Base-by-base conservation (phyloP, 2,888 invertebrate species). In the Perdita meconis region DNA sequence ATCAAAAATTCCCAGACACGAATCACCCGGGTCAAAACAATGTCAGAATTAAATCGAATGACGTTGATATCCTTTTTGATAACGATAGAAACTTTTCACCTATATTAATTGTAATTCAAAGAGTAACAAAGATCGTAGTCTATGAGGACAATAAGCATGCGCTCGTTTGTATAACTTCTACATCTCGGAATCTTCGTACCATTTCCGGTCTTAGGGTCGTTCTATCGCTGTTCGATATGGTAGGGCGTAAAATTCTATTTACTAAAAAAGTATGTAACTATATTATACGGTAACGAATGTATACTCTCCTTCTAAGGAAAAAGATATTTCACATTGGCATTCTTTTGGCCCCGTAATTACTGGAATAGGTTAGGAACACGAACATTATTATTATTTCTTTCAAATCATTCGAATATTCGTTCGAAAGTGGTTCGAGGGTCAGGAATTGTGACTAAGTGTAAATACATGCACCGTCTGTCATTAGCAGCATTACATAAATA, bases 401-500 rank as follows among this genome's bases (percentile, higher is more conserved):
- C n/a, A 59, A 10, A 22, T 66, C 26, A n/a, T n/a, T n/a, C n/a
- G n/a, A n/a, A n/a, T 59, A 63, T 69, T 75, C 63, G 12, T 73
- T 79, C 44, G 57, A 78, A 63, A 78, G 72, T 66, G 80, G 77
- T 80, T 78, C 88, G 90, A 90, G 88, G 86, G 86, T 86, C 87
- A 87, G 89, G 88, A 89, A 88, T 88, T 89, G 88, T 89, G 90
- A 86, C 89, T 88, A 87, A 89, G 85, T 92, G 92, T 92, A 92
- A 83, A 92, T 92, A 92, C 88, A 88, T 89, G 89, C 90, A 91
- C 90, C 89, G 89, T 90, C 85, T 90, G 89, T 90, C 90, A 90
- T 89, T 85, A 88, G 87, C 84, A 87, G 85, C 86, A 87, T 89
- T 89, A 89, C 74, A 85, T 67, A 81, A 63, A 83, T 72, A 85